Percentiles rank a stretch among this genome's conserved stretches.
These are phyloP conservation scores for Periphyllus acericola DNA, from an alignment of 2,888 invertebrate species.

Conservation along the genomic window DNA sequence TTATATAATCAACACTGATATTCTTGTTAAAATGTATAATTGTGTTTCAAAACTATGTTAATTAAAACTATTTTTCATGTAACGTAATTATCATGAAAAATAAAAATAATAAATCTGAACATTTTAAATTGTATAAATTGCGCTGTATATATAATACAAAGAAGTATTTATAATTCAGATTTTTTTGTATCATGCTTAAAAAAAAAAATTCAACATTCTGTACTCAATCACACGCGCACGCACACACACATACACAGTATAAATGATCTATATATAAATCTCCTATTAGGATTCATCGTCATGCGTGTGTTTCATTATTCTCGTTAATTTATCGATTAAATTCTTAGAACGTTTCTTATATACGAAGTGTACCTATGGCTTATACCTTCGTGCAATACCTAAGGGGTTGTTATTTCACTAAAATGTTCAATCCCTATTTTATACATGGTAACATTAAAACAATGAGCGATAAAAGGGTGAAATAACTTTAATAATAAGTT, in stretches of 20 bases:
- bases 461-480: not conserved
- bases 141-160: not conserved
- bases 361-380: not conserved
- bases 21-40: not conserved
- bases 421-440: not conserved
- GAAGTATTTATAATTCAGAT: not conserved
- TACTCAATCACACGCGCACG: not conserved
- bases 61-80: not conserved
- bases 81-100: not conserved
- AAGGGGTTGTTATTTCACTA: not conserved
- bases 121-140: not conserved
- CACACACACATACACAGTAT: not conserved
- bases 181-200: not conserved
- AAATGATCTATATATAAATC: not conserved
- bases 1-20: not conserved
- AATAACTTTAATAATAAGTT: not conserved
- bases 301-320: not conserved
- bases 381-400: not conserved
- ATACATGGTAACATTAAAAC: not conserved
- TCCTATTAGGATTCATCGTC: not conserved
- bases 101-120: not conserved
- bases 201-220: not conserved
- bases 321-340: slow-evolving; percentile 30
- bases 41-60: not conserved
- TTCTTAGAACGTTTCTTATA: slow-evolving; percentile 13